phyloP scores from a whole-genome alignment of 2,888 invertebrate genomes.

The Azorinus chamasolen region DNA sequence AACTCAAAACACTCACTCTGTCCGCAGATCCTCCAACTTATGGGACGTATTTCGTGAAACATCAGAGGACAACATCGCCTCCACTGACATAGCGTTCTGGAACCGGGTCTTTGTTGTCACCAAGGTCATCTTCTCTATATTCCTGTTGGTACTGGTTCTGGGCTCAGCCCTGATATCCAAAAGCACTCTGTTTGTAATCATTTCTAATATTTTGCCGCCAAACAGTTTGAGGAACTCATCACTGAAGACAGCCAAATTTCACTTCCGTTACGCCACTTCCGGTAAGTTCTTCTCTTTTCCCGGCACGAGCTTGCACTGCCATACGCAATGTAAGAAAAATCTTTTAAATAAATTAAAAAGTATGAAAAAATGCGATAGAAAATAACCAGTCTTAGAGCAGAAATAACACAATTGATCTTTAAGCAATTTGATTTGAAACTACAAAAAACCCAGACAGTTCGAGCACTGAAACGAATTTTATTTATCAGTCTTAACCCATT shows the following conservation, averaged over 20 bases:
- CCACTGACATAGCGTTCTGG: constrained; percentile 67
- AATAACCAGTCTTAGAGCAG: no score
- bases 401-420: no score
- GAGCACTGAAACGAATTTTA: no score
- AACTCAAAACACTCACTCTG: no score
- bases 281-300: constrained; percentile 27
- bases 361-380: no score
- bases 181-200: constrained; percentile 66
- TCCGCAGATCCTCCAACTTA: constrained; percentile 1
- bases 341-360: no score
- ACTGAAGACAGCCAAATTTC: constrained; percentile 45
- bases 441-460: no score
- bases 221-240: constrained; percentile 32
- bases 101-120: constrained; percentile 67
- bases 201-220: constrained; percentile 63
- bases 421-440: no score
- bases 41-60: constrained; percentile 71
- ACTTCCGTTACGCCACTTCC: constrained; percentile 40
- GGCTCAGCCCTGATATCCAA: constrained; percentile 67
- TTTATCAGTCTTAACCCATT: no score
- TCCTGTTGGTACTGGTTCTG: constrained; percentile 67
- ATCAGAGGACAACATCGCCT: constrained; percentile 57
- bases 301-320: no score
- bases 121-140: constrained; percentile 61
- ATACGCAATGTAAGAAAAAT: no score